phyloP scores from a whole-genome alignment of 2,113 vertebrate species.

The Pelmatolapia mariae region DNA sequence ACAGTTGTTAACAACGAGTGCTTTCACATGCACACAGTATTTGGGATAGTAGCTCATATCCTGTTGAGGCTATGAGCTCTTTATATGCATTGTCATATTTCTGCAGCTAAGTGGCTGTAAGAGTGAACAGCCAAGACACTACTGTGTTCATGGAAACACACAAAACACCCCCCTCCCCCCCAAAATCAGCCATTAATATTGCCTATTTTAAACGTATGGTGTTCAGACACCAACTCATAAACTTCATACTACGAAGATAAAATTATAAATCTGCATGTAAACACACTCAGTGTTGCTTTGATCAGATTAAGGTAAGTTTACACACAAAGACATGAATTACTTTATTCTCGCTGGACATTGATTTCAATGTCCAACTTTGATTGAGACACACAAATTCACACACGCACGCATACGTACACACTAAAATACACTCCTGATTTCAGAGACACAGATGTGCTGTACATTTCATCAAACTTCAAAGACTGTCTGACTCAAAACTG shows the following conservation, averaged over 20 bases:
- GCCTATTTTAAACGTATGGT: constrained; percentile 10
- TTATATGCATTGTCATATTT: background rate
- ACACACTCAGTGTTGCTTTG: constrained; percentile 29
- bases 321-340: background rate
- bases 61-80: constrained; percentile 4
- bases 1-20: background rate
- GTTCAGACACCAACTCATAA: constrained; percentile 10
- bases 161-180: background rate
- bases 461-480: constrained; percentile 23
- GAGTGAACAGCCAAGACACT: background rate
- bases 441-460: constrained; percentile 45
- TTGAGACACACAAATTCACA: background rate
- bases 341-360: background rate
- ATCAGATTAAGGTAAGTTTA: constrained; percentile 7
- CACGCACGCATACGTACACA: background rate
- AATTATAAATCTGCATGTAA: constrained; percentile 27
- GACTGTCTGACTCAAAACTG: constrained; percentile 17
- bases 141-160: background rate
- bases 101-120: background rate
- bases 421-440: constrained; percentile 19
- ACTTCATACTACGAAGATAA: constrained; percentile 14
- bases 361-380: background rate
- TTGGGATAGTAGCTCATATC: background rate
- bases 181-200: background rate
- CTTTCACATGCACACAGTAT: constrained; percentile 19